Evolutionary conservation across 1,140 invertebrate species (phyloP).

Genomic region (Cylas formicarius): DNA sequence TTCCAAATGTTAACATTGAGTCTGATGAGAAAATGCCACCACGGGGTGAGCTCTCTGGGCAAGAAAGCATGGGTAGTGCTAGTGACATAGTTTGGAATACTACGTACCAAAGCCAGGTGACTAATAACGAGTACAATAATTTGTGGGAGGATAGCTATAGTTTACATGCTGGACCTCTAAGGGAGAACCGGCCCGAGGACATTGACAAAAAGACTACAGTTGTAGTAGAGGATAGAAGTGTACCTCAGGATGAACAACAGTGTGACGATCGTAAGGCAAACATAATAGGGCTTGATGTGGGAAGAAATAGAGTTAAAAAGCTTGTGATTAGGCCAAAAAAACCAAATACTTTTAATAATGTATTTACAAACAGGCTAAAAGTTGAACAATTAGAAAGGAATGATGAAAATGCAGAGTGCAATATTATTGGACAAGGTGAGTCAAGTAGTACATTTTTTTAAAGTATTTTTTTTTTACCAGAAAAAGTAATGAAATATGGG

Average conservation of each 20-base stretch:
- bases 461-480: no score
- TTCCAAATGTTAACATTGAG: conserved; percentile 66
- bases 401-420: conserved; percentile 10
- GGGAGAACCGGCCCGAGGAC: no score
- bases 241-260: no score
- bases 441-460: conserved; percentile 2
- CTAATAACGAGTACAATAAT: no score
- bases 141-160: no score
- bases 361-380: conserved; percentile 38
- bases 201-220: no score
- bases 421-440: conserved; percentile 7
- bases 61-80: conserved; percentile 64
- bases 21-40: conserved; percentile 79
- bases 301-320: conserved; percentile 34
- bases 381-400: no score
- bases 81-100: conserved; percentile 38
- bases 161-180: no score
- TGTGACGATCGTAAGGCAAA: conserved; percentile 17
- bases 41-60: conserved; percentile 70
- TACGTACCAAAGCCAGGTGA: no score
- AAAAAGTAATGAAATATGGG: no score
- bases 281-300: conserved; percentile 24
- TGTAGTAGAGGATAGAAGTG: no score
- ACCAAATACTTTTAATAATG: conserved; percentile 36
- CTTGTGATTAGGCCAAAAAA: conserved; percentile 35